Conservation (phyloP, 2,113 vertebrate genomes). For the Pteropus alecto region DNA sequence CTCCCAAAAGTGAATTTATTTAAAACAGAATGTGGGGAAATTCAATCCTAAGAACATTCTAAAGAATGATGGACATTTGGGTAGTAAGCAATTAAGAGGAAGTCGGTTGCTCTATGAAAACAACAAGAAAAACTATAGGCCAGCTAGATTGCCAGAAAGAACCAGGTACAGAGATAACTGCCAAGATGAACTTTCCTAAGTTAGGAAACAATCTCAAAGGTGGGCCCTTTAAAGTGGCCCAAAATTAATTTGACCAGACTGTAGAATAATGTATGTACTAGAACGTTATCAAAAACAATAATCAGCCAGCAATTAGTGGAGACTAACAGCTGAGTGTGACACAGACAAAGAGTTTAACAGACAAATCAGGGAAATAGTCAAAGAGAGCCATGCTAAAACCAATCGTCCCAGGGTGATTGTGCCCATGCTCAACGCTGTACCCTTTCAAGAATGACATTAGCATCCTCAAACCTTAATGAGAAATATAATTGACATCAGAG, state of each 20-base stretch:
- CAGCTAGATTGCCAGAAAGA: not conserved
- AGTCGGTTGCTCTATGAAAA: not conserved
- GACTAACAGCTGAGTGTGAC: not conserved
- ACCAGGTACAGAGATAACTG: not conserved
- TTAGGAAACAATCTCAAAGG: not conserved
- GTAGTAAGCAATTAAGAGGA: not conserved
- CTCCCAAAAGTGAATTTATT: not conserved
- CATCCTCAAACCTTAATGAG: not conserved
- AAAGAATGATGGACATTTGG: not conserved
- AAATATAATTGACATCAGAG: too few species aligned
- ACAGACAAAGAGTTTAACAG: not conserved
- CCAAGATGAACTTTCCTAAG: not conserved
- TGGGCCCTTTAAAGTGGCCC: not conserved
- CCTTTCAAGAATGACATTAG: not conserved
- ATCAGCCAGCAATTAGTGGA: not conserved
- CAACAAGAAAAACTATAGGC: not conserved
- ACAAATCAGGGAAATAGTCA: not conserved
- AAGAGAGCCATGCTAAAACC: not conserved
- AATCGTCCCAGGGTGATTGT: not conserved
- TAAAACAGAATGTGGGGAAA: not conserved
- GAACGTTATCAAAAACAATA: not conserved
- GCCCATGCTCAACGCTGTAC: not conserved
- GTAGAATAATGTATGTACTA: not conserved
- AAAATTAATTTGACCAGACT: not conserved
- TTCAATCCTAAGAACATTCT: not conserved